phyloP scores from a whole-genome alignment of 2,888 invertebrate species.

The Euplagia quadripunctaria region DNA sequence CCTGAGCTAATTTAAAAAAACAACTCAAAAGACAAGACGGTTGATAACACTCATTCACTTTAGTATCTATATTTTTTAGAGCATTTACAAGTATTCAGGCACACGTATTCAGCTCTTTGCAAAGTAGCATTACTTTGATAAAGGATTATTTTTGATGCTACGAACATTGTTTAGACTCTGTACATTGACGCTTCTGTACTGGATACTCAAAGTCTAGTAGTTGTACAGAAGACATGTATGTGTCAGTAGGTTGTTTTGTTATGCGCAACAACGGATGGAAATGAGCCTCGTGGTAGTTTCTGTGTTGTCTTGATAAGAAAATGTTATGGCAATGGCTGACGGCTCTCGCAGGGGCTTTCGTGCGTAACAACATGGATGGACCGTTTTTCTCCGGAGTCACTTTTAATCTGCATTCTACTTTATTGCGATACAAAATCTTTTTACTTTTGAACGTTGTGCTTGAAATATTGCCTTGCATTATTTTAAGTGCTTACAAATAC shows the following conservation, averaged over 20 bases:
- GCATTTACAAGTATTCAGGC: constrained; percentile 19
- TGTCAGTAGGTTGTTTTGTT: constrained; percentile 36
- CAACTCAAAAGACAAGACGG: not conserved
- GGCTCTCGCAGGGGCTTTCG: constrained; percentile 67
- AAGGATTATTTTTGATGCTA: constrained; percentile 14
- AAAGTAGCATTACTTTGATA: constrained; percentile 5
- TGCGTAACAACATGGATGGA: constrained; percentile 67
- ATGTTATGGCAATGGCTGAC: constrained; percentile 74
- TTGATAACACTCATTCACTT: not conserved
- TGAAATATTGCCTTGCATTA: constrained; percentile 27
- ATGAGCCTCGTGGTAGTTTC: constrained; percentile 56
- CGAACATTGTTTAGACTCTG: constrained; percentile 21
- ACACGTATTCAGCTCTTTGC: constrained; percentile 3
- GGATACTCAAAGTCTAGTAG: constrained; percentile 18
- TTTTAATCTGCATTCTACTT: constrained; percentile 73
- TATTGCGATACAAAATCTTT: constrained; percentile 53
- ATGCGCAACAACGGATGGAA: constrained; percentile 32
- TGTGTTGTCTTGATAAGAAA: constrained; percentile 78
- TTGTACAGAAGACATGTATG: constrained; percentile 43
- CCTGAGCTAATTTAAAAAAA: not conserved
- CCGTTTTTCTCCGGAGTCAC: constrained; percentile 61
- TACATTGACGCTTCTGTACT: constrained; percentile 36
- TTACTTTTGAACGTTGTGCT: constrained; percentile 22
- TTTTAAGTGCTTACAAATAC: constrained; percentile 20
- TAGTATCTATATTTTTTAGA: constrained; percentile 12